Base-by-base conservation (phyloP, 2,113 vertebrate species). In the Dasyurus viverrinus region DNA sequence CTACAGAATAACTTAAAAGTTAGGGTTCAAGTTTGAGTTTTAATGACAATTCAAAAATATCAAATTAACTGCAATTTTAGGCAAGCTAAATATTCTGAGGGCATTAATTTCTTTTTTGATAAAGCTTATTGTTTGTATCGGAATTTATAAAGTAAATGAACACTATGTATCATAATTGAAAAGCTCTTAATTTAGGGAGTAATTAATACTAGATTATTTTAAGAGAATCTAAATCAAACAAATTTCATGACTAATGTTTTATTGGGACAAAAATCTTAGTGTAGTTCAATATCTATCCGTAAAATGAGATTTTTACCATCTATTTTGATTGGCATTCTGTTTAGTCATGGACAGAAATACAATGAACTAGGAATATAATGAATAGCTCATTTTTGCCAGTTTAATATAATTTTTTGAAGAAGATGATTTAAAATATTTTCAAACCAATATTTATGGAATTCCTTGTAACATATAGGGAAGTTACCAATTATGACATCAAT, bases 41-140 rank as follows among this genome's bases (percentile, higher is more conserved):
- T 92, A 92, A 68, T 8, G 19, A 96, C 11, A 46, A 92, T 46
- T 90, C 93, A 93, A 89, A 16, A 5, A 96, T 93, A 55, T 30
- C 89, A 92, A 0, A 10, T 92, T 95, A 91, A 54, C 46, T 55
- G 57, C 90, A 92, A 60, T 92, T 47, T 92, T 95, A 5, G 54
- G 0, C 23, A 93, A 89, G 4, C 96, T 25, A 93, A 94, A 23
- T 42, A 23, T 89, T 89, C 11, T 24, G 19, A 46, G 23, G 8
- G 89, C 3, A 68, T 68, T 36, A 68, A 68, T 36, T 57, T 68
- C 10, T 36, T 36, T 2, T 68, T 36, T 68, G 11, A 36, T 36
- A 19, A 36, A 68, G 11, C 2, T 68, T 68, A 36, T 36, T 10
- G 30, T 30, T 68, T 68, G 0, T 14, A 36, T 68, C 0, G 3